Evolutionary conservation across 2,797 vertebrate species (phyloP).

Genomic region (Pygocentrus nattereri): DNA sequence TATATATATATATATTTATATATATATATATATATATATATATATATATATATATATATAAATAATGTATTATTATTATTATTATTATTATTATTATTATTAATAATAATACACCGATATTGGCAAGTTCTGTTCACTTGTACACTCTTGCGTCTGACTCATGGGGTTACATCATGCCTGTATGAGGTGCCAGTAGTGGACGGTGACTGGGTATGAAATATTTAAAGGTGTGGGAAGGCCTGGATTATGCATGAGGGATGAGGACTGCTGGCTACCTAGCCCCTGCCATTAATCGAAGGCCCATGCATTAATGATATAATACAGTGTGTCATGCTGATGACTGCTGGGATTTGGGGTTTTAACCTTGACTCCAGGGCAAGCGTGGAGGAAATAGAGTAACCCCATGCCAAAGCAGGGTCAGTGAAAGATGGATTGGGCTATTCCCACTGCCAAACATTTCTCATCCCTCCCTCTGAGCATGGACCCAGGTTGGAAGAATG

Average conservation of each 20-base stretch:
- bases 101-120: not conserved
- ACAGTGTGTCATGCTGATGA: slow-evolving; percentile 40
- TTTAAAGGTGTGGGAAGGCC: slow-evolving; percentile 82
- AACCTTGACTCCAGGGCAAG: slow-evolving; percentile 31
- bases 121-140: not conserved
- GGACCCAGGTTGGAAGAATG: not conserved
- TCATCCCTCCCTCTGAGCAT: not conserved
- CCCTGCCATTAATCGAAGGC: slow-evolving; percentile 52
- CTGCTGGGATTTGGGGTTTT: slow-evolving; percentile 71
- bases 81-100: not conserved
- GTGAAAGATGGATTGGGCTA: slow-evolving; percentile 8
- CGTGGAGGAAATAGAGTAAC: not conserved
- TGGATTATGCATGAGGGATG: slow-evolving; percentile 76
- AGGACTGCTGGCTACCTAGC: slow-evolving; percentile 46
- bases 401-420: slow-evolving; percentile 19
- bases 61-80: not conserved
- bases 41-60: too few species aligned
- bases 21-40: too few species aligned
- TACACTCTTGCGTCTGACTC: not conserved
- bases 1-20: too few species aligned
- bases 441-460: slow-evolving; percentile 5
- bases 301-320: slow-evolving; percentile 61
- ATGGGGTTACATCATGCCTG: not conserved
- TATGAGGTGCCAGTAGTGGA: slow-evolving; percentile 36
- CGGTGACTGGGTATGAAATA: slow-evolving; percentile 75